Evolutionary conservation across 2,113 vertebrate species (phyloP).

Genomic region (Chamaetylas fuelleborni): DNA sequence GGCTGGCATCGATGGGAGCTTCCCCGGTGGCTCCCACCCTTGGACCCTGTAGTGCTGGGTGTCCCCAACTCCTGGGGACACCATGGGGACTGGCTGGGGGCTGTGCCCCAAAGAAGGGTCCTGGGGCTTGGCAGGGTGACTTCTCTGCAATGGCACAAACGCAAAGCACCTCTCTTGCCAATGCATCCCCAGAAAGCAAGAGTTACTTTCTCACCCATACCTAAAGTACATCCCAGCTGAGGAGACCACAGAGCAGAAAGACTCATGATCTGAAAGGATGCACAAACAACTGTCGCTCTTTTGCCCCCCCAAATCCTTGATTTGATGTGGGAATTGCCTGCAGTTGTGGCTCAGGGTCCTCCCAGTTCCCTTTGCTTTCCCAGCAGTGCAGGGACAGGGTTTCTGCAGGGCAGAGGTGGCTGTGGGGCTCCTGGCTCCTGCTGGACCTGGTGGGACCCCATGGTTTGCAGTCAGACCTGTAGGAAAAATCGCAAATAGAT

Average conservation of each 20-base stretch:
- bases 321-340: not conserved
- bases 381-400: not conserved
- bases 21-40: rapidly evolving
- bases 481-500: not conserved
- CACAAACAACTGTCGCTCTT: rapidly evolving
- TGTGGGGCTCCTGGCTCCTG: not conserved
- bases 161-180: not conserved
- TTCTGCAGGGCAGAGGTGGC: not conserved
- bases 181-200: not conserved
- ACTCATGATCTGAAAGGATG: rapidly evolving
- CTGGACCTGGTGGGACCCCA: rapidly evolving
- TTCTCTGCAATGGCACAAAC: not conserved
- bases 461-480: not conserved
- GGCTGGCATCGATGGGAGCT: rapidly evolving
- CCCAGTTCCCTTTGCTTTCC: rapidly evolving
- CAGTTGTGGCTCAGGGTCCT: not conserved
- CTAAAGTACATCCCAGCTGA: not conserved
- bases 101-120: not conserved
- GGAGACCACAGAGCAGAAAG: not conserved
- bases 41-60: rapidly evolving
- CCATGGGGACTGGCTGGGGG: not conserved
- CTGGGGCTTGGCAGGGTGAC: not conserved
- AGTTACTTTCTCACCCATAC: rapidly evolving
- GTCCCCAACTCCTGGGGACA: not conserved
- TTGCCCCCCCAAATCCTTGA: not conserved